These are phyloP conservation scores for Gortyna flavago DNA, from an alignment of 2,888 invertebrate species.

Conservation along the genomic window DNA sequence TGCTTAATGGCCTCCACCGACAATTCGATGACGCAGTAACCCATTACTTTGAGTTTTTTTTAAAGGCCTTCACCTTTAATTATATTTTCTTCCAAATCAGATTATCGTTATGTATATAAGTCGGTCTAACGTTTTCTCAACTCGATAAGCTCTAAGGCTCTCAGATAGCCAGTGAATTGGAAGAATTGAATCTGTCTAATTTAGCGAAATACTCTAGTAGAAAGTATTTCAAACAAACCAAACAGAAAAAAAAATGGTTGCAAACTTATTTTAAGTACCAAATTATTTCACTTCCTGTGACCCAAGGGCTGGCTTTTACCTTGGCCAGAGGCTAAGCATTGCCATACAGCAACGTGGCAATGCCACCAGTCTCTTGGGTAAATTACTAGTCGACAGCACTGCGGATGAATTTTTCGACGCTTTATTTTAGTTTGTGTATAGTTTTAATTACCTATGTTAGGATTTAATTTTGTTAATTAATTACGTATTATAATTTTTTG, in stretches of 20 bases:
- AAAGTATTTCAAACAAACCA: neutral
- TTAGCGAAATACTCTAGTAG: neutral
- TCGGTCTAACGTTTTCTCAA: neutral
- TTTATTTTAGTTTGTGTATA: too few species aligned
- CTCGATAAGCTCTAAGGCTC: neutral
- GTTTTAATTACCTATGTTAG: too few species aligned
- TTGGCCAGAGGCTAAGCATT: too few species aligned
- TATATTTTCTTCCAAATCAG: neutral
- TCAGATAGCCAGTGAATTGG: neutral
- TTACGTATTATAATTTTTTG: too few species aligned
- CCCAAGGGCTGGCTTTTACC: too few species aligned
- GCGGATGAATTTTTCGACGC: too few species aligned
- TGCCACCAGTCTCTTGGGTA: too few species aligned
- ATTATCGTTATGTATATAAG: neutral
- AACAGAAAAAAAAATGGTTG: neutral
- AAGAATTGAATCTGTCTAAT: neutral
- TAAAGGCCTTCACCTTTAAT: neutral
- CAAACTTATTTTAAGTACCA: neutral
- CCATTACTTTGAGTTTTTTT: slow-evolving; percentile 13
- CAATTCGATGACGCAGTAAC: slow-evolving; percentile 7
- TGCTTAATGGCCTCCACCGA: too few species aligned
- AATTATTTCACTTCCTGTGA: too few species aligned
- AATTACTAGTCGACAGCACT: too few species aligned
- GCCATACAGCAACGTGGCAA: too few species aligned
- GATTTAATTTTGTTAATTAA: too few species aligned